Base-by-base conservation (phyloP, 2,888 invertebrate species). In the Ashinkailepas kermadecensis region DNA sequence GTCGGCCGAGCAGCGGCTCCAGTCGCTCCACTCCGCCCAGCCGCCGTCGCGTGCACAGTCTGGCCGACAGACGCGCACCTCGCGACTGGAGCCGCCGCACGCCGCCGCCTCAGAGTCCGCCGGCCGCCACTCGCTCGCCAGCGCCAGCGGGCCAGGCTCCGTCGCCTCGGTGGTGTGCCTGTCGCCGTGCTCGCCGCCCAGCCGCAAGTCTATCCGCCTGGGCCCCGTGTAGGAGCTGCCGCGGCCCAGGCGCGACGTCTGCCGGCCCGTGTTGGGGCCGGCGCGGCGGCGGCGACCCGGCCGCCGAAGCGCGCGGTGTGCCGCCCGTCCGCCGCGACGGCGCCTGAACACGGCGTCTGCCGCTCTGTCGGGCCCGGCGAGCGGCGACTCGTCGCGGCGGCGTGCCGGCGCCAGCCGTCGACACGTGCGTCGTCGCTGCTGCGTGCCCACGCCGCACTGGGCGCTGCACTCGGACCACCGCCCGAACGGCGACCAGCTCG, bases 381-480 rank as follows among this genome's bases (percentile, higher is more conserved):
- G 18, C 74, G 39, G 21, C 39, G 39, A 6, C 70, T 25, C 39
- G 4, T 18, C 3, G 70, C 8, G 70, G 12, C 74, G 18, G 18
- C 9, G 54, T 56, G 2, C 18, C 74, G 54, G 18, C 21, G 74
- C 9, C 18, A 74, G 54, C 18, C 9, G 56, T 18, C 15, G 79
- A 39, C 79, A 79, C 58, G 15, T 10, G 57, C 79, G 79, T 23
- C 58, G n/a, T 1, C 79, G 57, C 57, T 57, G 57, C 58, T 79
- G 79, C 79, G 79, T 79, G 23, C 79, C 79, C 23, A 79, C 58
- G 25, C 79, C 58, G 25, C 79, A 79, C 58, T 23, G 0, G 79
- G 79, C 57, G 13, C 58, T 58, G 58, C 79, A 79, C 7, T 18
- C 18, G n/a, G 58, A 58, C 79, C 79, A 79, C 11, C 58, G 15